Base-by-base conservation (phyloP, 2,888 invertebrate species). In the Eudemis profundana region DNA sequence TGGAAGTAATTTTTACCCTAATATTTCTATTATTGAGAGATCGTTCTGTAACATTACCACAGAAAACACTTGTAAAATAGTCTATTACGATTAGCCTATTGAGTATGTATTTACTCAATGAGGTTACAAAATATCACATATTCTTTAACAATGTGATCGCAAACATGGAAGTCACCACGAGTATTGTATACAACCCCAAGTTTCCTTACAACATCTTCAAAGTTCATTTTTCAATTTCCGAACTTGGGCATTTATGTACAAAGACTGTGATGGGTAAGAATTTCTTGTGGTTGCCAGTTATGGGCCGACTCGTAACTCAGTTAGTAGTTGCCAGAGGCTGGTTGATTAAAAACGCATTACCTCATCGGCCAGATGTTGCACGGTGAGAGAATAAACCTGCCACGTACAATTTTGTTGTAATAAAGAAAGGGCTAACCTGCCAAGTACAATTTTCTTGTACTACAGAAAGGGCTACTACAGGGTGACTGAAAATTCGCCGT, bases 291-390 rank as follows among this genome's bases (percentile, higher is more conserved):
- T 14, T 5, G 23, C 27, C 5, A 42, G 44, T 44, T 29, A 44
- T 27, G 29, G 17, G 8, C 4, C 15, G 42, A n/a, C 8, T 15
- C 2, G 29, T 33, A 12, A 19, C 33, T 17, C 12, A 19, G 29
- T n/a, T 44, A 0, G 14, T 14, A n/a, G 27, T 15, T 47, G 47
- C 61, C 23, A 44, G 46, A 50, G 51, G 61, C 33, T 29, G 63
- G 56, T 65, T 63, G 67, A 69, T 76, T 74, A 76, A 74, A 77
- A 77, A 72, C 72, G 61, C 72, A 74, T 78, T 76, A 74, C 68
- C 54, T 29, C 61, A 65, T 67, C 62, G 68, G 65, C 69, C 75
- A 71, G 72, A 71, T 71, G 75, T 67, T 68, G 49, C 56, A n/a
- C 49, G n/a, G 38, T 27, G 27, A 49, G 38, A 49, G 47, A 57